A percentile compares a stretch with the other conserved stretches of the same genome.
Evolutionary conservation across 2,888 invertebrate genomes (phyloP).

Genomic region (Pelosia muscerda): DNA sequence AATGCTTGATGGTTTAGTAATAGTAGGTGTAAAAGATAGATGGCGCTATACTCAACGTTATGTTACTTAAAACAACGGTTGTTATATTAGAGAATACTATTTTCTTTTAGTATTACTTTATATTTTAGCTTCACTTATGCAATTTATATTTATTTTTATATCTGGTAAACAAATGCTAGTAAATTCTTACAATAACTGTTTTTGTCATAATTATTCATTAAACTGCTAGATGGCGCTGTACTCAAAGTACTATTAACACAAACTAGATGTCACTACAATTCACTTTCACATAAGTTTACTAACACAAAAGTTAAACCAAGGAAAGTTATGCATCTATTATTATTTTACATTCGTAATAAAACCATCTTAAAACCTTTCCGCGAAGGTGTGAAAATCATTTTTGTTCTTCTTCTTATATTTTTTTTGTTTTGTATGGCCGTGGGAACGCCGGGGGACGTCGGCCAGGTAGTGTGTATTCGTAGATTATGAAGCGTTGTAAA

Average conservation of each 20-base stretch:
- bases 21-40: background rate
- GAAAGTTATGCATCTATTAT: conserved; percentile 78
- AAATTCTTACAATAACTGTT: background rate
- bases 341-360: conserved; percentile 82
- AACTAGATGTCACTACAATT: conserved; percentile 67
- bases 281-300: conserved; percentile 41
- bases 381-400: conserved; percentile 86
- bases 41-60: background rate
- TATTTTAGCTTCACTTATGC: too few species aligned
- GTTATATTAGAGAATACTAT: too few species aligned
- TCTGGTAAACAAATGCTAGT: background rate
- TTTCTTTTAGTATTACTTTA: too few species aligned
- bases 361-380: conserved; percentile 76
- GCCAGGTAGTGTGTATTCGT: conserved; percentile 67
- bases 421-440: conserved; percentile 69
- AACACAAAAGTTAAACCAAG: conserved; percentile 45
- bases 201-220: background rate
- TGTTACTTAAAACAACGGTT: background rate
- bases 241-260: background rate
- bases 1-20: background rate
- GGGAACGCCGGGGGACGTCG: conserved; percentile 75
- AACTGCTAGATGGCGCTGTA: conserved; percentile 29
- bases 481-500: conserved; percentile 64
- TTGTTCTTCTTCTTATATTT: conserved; percentile 73
- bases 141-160: too few species aligned